These are phyloP conservation scores for Caerostris darwini DNA, from an alignment of 1,140 invertebrate species.

Conservation along the genomic window DNA sequence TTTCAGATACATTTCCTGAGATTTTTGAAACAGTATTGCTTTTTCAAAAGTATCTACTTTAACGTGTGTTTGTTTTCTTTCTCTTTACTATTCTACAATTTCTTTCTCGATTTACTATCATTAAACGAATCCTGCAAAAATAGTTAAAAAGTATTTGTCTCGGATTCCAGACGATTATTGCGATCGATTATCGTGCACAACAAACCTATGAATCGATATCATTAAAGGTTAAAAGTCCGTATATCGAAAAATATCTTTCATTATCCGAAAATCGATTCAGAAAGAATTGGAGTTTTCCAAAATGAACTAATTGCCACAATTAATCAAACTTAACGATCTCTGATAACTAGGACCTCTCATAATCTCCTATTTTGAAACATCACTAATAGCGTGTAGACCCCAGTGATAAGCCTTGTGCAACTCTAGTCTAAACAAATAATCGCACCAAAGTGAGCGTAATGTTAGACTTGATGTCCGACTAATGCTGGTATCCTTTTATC, in stretches of 20 bases:
- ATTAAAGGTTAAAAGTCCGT: conserved; percentile 24
- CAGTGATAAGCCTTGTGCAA: neutral
- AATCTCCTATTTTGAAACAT: conserved; percentile 5
- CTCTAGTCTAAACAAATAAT: conserved; percentile 44
- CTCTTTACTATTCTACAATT: neutral
- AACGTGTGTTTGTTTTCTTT: no score
- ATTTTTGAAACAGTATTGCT: no score
- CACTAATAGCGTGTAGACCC: neutral
- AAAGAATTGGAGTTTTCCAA: neutral
- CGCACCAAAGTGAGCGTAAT: neutral
- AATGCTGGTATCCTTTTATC: conserved; percentile 54
- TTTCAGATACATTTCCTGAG: no score
- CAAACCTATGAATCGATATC: conserved; percentile 37
- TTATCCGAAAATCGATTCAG: conserved; percentile 62
- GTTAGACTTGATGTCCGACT: conserved; percentile 46
- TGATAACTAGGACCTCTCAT: conserved; percentile 4
- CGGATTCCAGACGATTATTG: neutral
- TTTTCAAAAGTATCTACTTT: no score
- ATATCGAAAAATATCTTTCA: conserved; percentile 41
- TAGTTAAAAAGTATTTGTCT: neutral
- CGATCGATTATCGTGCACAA: conserved; percentile 2
- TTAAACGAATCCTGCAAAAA: neutral
- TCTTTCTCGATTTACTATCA: neutral
- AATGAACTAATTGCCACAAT: conserved; percentile 62
- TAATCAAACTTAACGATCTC: conserved; percentile 60